Evolutionary conservation across 2,113 vertebrate species (phyloP).

Genomic region (Hippopotamus amphibius): DNA sequence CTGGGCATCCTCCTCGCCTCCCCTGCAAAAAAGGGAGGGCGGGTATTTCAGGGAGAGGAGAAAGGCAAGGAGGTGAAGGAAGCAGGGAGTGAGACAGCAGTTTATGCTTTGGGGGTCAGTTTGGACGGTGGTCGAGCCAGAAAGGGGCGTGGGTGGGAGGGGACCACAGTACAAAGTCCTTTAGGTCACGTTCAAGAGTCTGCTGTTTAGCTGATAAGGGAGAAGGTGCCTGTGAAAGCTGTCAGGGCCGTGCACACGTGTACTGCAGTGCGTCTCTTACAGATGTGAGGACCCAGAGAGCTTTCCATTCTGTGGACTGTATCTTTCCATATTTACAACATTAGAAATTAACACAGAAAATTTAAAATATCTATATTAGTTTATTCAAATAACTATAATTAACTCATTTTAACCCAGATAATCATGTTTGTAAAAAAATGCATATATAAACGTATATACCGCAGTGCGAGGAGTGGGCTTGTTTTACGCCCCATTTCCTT

Average conservation of each 20-base stretch:
- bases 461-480: not conserved
- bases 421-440: not conserved
- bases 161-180: not conserved
- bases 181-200: not conserved
- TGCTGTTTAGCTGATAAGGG: not conserved
- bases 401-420: not conserved
- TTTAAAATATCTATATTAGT: not conserved
- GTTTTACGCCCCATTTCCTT: not conserved
- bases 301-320: not conserved
- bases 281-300: not conserved
- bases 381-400: not conserved
- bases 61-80: not conserved
- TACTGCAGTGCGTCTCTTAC: not conserved
- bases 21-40: not conserved
- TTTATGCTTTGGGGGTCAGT: not conserved
- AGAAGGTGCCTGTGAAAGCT: not conserved
- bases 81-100: not conserved
- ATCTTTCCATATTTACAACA: not conserved
- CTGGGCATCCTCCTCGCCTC: not conserved
- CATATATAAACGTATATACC: accelerated
- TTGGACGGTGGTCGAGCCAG: not conserved
- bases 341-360: not conserved
- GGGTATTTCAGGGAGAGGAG: not conserved
- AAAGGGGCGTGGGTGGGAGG: not conserved
- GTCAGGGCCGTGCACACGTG: accelerated